phyloP scores from a whole-genome alignment of 2,888 invertebrate species.

The Atrina japonica region DNA sequence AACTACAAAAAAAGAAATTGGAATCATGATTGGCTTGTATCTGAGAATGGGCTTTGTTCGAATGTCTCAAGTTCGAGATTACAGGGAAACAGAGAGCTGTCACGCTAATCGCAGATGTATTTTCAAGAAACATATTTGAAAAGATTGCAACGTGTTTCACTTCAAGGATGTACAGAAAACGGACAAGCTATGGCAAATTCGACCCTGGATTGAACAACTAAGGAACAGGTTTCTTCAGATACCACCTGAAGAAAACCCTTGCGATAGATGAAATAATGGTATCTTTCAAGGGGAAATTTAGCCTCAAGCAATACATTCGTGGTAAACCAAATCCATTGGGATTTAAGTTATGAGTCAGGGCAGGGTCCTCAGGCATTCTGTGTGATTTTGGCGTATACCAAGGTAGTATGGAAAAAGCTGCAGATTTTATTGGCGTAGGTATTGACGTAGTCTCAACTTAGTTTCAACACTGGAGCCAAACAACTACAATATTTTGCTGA shows the following conservation, averaged over 20 bases:
- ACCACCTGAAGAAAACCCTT: conserved; percentile 33
- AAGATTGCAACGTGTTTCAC: not conserved
- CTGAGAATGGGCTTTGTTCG: too few species aligned
- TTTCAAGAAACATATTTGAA: too few species aligned
- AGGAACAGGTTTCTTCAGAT: conserved; percentile 29
- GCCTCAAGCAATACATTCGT: conserved; percentile 41
- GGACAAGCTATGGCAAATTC: conserved; percentile 45
- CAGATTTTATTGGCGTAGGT: conserved; percentile 35
- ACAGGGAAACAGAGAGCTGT: too few species aligned
- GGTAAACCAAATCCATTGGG: conserved; percentile 48
- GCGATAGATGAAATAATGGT: conserved; percentile 47
- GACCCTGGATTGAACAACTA: conserved; percentile 41
- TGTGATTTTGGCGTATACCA: conserved; percentile 47
- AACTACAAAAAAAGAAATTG: too few species aligned
- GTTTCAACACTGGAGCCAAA: conserved; percentile 20
- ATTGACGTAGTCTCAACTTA: conserved; percentile 38
- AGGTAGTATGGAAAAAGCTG: conserved; percentile 18
- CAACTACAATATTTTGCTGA: conserved; percentile 46
- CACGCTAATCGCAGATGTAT: too few species aligned
- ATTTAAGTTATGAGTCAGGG: conserved; percentile 48
- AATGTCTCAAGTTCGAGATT: too few species aligned
- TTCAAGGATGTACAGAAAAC: too few species aligned
- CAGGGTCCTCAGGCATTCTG: conserved; percentile 48
- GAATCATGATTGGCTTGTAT: too few species aligned
- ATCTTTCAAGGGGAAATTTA: conserved; percentile 34